Evolutionary conservation across 2,888 invertebrate species (phyloP).

Genomic region (Ptilodon capucinus): DNA sequence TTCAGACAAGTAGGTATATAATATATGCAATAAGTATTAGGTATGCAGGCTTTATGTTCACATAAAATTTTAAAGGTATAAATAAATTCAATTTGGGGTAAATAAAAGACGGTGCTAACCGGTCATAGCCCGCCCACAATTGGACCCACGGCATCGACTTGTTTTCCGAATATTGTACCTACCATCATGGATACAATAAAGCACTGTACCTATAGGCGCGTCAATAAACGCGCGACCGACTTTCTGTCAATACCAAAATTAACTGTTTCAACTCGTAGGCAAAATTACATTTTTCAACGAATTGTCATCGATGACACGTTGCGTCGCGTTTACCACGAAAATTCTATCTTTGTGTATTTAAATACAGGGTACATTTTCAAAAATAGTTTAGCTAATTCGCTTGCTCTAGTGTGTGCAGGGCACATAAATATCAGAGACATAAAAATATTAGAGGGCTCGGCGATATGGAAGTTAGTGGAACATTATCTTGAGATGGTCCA

Average conservation of each 20-base stretch:
- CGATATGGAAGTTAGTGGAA: background rate
- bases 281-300: too few species aligned
- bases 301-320: too few species aligned
- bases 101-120: constrained; percentile 33
- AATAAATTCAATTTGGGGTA: constrained; percentile 33
- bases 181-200: background rate
- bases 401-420: too few species aligned
- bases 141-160: background rate
- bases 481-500: background rate
- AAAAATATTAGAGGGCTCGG: background rate
- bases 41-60: background rate
- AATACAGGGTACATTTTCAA: too few species aligned
- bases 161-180: background rate
- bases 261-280: too few species aligned
- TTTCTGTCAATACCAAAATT: too few species aligned
- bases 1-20: too few species aligned
- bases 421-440: background rate
- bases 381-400: too few species aligned
- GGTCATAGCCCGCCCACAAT: constrained; percentile 37
- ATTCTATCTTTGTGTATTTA: too few species aligned
- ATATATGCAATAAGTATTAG: background rate
- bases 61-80: constrained; percentile 17
- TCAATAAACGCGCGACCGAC: too few species aligned
- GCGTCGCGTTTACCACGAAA: too few species aligned
- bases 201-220: too few species aligned